Evolutionary conservation across 2,888 invertebrate genomes (phyloP), one percentile per base, ranked within the genome.

Genomic region (Craniophora ligustri): DNA sequence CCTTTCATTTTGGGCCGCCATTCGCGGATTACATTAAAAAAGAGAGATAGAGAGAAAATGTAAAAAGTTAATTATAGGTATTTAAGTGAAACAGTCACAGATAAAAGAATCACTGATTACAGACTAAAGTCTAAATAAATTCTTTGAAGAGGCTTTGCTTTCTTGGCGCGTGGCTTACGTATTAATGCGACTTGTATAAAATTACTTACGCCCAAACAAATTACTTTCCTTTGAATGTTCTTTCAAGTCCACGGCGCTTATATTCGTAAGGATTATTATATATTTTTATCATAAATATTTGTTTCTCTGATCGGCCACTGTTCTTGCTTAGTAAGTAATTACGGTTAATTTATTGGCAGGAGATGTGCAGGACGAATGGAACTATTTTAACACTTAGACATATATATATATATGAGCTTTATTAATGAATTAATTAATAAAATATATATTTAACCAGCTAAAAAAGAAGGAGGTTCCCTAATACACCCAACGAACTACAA

Each of bases 21-120:
- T 80, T 81, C 81, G 74, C 74, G 75, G 81, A 81, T 84, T 82
- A 83, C 78, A 79, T 79, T 78, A 75, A 75, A 74, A 76, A 74
- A 72, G 66, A 78, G 76, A 76, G 67, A 78, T 75, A 76, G 67
- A 75, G 75, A 72, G 72, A 74, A 75, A 82, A 76, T 70, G 72
- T 72, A 72, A 72, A 65, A 80, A 79, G 77, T 72, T 80, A 81
- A 82, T 80, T 82, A 79, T 68, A 70, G 72, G 72, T 76, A 75
- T 75, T 73, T 73, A 72, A 73, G 64, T 76, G 67, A 66, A 71
- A 74, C 72, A 74, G 68, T 73, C 67, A 60, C 65, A 69, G 78
- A 78, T 76, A 67, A 71, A 76, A 59, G 69, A 66, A 72, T 66
- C 56, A 61, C 66, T 66, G 64, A 73, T 70, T 75, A 72, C 53